phyloP scores from a whole-genome alignment of 2,888 invertebrate species.

The Dorcus parallelipipedus region DNA sequence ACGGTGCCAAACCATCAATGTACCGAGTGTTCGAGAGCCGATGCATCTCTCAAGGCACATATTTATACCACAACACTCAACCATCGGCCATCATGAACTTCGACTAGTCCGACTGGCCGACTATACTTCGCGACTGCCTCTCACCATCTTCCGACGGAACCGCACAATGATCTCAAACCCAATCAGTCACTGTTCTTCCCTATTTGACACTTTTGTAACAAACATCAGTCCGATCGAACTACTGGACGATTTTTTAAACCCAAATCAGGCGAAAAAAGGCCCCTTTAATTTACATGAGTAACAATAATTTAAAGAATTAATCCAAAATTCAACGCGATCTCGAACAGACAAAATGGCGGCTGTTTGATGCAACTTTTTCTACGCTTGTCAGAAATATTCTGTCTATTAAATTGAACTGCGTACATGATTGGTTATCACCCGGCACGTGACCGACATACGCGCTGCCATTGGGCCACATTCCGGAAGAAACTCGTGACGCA shows the following conservation, averaged over 20 bases:
- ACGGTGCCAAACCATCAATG: slow-evolving; percentile 58
- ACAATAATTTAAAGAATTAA: slow-evolving; percentile 69
- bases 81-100: slow-evolving; percentile 79
- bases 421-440: slow-evolving; percentile 45
- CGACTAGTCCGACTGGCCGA: slow-evolving; percentile 65
- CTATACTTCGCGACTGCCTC: slow-evolving; percentile 57
- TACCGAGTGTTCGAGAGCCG: slow-evolving; percentile 67
- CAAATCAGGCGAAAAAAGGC: slow-evolving; percentile 45
- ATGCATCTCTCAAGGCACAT: slow-evolving; percentile 75
- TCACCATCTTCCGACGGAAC: slow-evolving; percentile 72
- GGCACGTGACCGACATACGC: slow-evolving; percentile 50
- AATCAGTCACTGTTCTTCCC: slow-evolving; percentile 62
- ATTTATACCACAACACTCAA: slow-evolving; percentile 60
- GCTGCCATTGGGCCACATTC: slow-evolving; percentile 46
- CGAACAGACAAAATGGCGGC: slow-evolving; percentile 90
- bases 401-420: slow-evolving; percentile 49
- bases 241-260: slow-evolving; percentile 40
- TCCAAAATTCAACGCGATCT: slow-evolving; percentile 74
- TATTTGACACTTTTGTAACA: slow-evolving; percentile 51
- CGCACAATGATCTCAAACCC: slow-evolving; percentile 69
- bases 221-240: slow-evolving; percentile 44
- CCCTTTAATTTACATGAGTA: slow-evolving; percentile 45
- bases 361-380: slow-evolving; percentile 92
- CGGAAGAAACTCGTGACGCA: slow-evolving; percentile 49
- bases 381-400: slow-evolving; percentile 85